Percentiles rank a stretch among this genome's conserved stretches.
Evolutionary conservation across 1,140 invertebrate genomes (phyloP).

Genomic region (Akabosia matsudoensis): DNA sequence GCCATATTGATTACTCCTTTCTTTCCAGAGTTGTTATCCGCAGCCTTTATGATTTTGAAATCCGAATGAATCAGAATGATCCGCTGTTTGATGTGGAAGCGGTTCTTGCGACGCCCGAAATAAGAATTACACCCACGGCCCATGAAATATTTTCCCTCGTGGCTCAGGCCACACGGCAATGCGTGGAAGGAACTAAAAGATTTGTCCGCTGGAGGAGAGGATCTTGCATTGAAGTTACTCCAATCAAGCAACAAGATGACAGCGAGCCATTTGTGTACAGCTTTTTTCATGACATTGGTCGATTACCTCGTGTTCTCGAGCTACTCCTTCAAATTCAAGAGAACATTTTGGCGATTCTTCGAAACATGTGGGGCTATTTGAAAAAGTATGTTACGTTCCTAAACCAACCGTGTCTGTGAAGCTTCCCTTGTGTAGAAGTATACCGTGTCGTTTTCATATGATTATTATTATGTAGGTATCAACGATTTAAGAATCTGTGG

Average conservation of each 20-base stretch:
- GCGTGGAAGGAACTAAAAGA: slow-evolving; percentile 59
- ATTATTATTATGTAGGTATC: slow-evolving; percentile 60
- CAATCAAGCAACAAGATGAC: slow-evolving; percentile 57
- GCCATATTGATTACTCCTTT: too few species aligned
- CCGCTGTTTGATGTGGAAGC: slow-evolving; percentile 76
- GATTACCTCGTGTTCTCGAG: slow-evolving; percentile 64
- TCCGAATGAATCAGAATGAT: slow-evolving; percentile 58
- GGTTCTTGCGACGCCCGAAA: slow-evolving; percentile 66
- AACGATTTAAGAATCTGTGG: slow-evolving; percentile 75
- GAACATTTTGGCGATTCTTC: slow-evolving; percentile 60
- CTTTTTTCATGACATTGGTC: slow-evolving; percentile 74
- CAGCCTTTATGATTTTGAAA: slow-evolving; percentile 69
- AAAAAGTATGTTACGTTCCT: slow-evolving; percentile 55
- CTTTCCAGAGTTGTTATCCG: slow-evolving; percentile 59
- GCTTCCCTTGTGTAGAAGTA: background rate
- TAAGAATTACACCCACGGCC: slow-evolving; percentile 67
- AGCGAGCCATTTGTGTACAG: slow-evolving; percentile 61
- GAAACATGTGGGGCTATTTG: slow-evolving; percentile 63
- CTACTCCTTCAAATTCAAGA: slow-evolving; percentile 64
- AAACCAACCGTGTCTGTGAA: too few species aligned
- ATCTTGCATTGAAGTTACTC: slow-evolving; percentile 69
- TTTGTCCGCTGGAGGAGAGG: slow-evolving; percentile 80
- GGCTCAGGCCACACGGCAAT: slow-evolving; percentile 56
- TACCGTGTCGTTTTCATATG: background rate
- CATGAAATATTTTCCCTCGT: slow-evolving; percentile 73